Conservation (phyloP, 2,797 vertebrate genomes). For the Tiaroga cobitis region DNA sequence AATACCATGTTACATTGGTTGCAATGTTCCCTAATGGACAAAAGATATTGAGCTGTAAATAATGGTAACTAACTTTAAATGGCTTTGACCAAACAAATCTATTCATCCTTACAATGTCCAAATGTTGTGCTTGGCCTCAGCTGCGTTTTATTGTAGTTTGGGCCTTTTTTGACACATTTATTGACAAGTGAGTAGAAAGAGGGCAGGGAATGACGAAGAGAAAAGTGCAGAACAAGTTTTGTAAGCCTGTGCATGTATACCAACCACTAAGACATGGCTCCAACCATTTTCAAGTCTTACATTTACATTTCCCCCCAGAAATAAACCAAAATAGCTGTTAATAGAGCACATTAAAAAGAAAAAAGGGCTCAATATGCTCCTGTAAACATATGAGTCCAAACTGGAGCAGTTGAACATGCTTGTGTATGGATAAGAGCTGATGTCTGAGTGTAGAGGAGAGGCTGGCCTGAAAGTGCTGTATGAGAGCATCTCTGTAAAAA, state of each 20-base stretch:
- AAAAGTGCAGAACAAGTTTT: background rate
- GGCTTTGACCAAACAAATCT: background rate
- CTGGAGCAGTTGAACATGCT: background rate
- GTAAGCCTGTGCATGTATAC: background rate
- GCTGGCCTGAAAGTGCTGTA: slow-evolving; percentile 46
- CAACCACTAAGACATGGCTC: background rate
- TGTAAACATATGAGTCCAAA: background rate
- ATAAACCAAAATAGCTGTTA: background rate
- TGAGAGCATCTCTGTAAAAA: slow-evolving; percentile 51
- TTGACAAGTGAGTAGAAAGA: background rate
- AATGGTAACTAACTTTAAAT: background rate
- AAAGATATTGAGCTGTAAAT: background rate
- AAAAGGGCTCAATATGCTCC: background rate
- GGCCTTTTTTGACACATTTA: background rate
- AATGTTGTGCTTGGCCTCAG: background rate
- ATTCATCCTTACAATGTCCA: background rate
- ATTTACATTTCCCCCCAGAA: background rate
- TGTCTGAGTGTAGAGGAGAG: slow-evolving; percentile 46
- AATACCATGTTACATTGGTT: background rate
- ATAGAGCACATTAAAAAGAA: background rate
- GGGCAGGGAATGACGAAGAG: background rate
- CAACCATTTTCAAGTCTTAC: background rate
- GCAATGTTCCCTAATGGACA: background rate
- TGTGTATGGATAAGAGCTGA: background rate
- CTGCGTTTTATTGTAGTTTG: background rate